A percentile compares a stretch with the other conserved stretches of the same genome.
phyloP scores from a whole-genome alignment of 2,797 vertebrate species.

The Pelochelys cantorii region DNA sequence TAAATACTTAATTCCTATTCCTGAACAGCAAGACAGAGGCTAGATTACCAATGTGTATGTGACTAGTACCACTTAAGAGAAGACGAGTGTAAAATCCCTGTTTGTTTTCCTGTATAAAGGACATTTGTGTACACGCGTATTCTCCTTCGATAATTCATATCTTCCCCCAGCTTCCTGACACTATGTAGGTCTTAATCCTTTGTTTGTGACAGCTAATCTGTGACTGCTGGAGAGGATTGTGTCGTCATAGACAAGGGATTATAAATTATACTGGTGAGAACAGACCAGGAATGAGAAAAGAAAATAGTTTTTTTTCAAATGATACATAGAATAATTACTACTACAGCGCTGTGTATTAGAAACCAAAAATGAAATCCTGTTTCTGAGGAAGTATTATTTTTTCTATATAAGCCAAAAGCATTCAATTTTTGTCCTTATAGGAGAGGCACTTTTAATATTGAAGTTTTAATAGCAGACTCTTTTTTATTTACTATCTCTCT shows the following conservation, averaged over 20 bases:
- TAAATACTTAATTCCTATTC: background rate
- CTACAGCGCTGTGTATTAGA: background rate
- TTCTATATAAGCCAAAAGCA: background rate
- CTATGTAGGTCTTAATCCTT: background rate
- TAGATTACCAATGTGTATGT: background rate
- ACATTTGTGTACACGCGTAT: background rate
- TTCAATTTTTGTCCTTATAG: background rate
- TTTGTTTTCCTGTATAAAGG: background rate
- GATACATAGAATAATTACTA: background rate
- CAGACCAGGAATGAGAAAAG: background rate
- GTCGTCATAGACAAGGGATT: background rate
- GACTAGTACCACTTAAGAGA: background rate
- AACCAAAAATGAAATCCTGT: background rate
- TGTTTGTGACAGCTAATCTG: background rate
- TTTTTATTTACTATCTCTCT: background rate
- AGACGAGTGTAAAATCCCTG: fast-evolving
- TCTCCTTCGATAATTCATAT: background rate
- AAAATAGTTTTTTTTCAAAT: background rate
- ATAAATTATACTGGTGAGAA: background rate
- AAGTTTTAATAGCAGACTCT: background rate
- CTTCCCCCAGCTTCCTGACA: background rate
- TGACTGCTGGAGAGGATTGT: background rate
- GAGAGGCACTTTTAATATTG: background rate
- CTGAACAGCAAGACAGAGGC: background rate
- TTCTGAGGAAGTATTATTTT: background rate